These are phyloP conservation scores for Charanyca ferruginea DNA, from an alignment of 2,888 invertebrate genomes.

Conservation along the genomic window DNA sequence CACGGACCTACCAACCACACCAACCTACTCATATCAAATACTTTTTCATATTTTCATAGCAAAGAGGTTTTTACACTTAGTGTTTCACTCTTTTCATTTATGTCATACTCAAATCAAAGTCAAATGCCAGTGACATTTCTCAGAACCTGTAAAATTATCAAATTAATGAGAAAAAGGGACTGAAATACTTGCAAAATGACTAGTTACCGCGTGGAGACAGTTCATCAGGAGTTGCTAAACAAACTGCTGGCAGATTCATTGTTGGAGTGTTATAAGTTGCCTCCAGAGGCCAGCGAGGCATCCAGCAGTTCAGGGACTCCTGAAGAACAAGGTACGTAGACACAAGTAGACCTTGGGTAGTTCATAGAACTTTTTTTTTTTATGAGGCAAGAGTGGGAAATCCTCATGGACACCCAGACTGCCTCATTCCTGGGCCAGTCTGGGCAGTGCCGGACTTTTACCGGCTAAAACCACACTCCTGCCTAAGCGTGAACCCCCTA, in stretches of 20 bases:
- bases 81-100: background rate
- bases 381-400: too few species aligned
- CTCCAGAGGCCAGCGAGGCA: conserved; percentile 60
- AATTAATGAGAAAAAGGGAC: background rate
- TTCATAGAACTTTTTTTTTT: too few species aligned
- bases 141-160: background rate
- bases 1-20: too few species aligned
- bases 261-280: conserved; percentile 75
- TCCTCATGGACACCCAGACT: too few species aligned
- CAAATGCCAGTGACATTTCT: conserved; percentile 12
- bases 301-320: conserved; percentile 50
- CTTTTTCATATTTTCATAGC: too few species aligned
- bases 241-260: conserved; percentile 75
- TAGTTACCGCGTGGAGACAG: conserved; percentile 75
- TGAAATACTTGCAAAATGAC: conserved; percentile 70
- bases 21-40: too few species aligned
- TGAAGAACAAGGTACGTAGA: conserved; percentile 70
- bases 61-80: too few species aligned
- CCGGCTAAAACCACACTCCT: too few species aligned
- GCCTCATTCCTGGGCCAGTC: too few species aligned
- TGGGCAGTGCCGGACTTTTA: too few species aligned
- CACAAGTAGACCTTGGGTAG: too few species aligned
- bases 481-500: too few species aligned
- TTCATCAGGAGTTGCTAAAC: conserved; percentile 71
- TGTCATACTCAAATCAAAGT: background rate